phyloP scores from a whole-genome alignment of 2,888 invertebrate genomes.

The Thymelicus acteon region DNA sequence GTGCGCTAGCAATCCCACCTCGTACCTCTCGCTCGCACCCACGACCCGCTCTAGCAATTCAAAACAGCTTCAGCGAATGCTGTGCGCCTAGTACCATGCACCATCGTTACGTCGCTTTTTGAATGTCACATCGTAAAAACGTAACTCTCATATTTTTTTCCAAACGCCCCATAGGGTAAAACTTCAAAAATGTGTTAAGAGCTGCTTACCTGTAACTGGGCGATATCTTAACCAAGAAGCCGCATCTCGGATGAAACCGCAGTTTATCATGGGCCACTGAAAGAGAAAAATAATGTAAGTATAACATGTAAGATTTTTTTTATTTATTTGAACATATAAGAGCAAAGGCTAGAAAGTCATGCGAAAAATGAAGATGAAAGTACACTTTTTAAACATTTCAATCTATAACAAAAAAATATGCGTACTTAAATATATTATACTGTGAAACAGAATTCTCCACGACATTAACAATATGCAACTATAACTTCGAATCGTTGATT shows the following conservation, averaged over 20 bases:
- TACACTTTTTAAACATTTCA: not conserved
- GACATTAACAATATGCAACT: not conserved
- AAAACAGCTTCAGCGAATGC: too few species aligned
- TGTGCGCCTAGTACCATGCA: too few species aligned
- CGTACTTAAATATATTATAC: not conserved
- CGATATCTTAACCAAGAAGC: conserved; percentile 93
- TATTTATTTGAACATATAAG: not conserved
- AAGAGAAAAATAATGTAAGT: conserved; percentile 39
- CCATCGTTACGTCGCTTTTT: too few species aligned
- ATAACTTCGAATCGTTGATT: not conserved
- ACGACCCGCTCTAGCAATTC: too few species aligned
- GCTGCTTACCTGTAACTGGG: conserved; percentile 86
- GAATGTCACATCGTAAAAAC: too few species aligned
- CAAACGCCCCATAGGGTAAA: too few species aligned
- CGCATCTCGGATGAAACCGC: conserved; percentile 94
- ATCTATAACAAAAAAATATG: not conserved
- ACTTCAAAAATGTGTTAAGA: too few species aligned
- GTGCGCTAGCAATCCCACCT: too few species aligned
- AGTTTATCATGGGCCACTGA: conserved; percentile 86
- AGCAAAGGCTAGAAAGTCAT: not conserved
- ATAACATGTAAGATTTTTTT: not conserved
- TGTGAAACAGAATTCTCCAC: not conserved
- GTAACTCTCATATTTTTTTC: too few species aligned
- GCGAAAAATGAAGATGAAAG: not conserved
- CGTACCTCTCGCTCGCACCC: too few species aligned